A percentile compares a stretch with the other conserved stretches of the same genome.
Conservation (phyloP, 1,140 invertebrate genomes). For the Reticulitermes speratus region DNA sequence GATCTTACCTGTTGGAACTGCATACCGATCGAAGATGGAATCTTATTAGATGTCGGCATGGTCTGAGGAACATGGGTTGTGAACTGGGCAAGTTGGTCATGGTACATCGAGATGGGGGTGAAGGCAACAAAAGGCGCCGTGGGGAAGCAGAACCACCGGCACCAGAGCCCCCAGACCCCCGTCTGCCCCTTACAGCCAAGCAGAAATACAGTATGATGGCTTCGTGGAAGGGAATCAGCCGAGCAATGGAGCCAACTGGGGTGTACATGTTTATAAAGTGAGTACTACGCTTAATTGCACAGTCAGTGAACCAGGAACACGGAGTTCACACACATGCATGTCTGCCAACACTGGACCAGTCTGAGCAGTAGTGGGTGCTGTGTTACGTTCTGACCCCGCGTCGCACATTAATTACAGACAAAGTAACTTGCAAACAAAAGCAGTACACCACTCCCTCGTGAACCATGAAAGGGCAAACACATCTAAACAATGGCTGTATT, state of each 20-base stretch:
- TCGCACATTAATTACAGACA: no score
- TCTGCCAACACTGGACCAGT: no score
- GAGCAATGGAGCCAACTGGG: slow-evolving; percentile 83
- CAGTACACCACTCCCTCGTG: no score
- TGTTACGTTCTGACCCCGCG: no score
- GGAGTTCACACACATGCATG: no score
- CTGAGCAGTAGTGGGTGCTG: no score
- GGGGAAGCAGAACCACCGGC: slow-evolving; percentile 48
- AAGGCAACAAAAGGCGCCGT: slow-evolving; percentile 45
- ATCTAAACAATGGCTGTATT: no score
- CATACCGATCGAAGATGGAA: not conserved
- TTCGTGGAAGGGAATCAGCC: slow-evolving; percentile 85
- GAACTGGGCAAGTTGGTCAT: slow-evolving; percentile 71
- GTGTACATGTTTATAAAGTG: slow-evolving; percentile 89
- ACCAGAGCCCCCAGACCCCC: slow-evolving; percentile 68
- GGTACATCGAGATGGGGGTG: slow-evolving; percentile 52
- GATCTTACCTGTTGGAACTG: no score
- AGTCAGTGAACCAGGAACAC: no score
- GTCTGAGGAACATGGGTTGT: slow-evolving; percentile 63
- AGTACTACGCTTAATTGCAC: slow-evolving; percentile 44
- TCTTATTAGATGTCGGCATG: not conserved
- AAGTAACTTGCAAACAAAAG: no score
- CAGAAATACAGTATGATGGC: slow-evolving; percentile 86
- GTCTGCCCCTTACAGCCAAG: slow-evolving; percentile 77
- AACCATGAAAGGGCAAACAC: no score